Conservation (phyloP, 37 sponge, comb jelly and placozoan genomes). For the Hormiphora californensis region DNA sequence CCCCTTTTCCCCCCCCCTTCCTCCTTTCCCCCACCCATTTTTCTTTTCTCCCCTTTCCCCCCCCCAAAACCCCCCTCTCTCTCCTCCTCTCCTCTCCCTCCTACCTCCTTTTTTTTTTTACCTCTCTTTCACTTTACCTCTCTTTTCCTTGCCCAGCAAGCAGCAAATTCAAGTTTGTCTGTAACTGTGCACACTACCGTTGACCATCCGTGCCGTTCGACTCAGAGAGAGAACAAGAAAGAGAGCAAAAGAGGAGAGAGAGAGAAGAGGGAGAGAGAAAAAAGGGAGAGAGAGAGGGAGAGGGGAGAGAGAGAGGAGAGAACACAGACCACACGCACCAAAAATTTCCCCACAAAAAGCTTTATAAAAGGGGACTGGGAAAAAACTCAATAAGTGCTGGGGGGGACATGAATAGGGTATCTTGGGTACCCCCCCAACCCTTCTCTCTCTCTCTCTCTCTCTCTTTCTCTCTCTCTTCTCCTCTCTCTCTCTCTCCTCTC, state of each 20-base stretch:
- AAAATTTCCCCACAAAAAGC: too few species aligned
- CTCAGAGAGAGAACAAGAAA: background rate
- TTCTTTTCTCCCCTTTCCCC: background rate
- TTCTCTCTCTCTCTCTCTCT: background rate
- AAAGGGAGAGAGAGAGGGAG: background rate
- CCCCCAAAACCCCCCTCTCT: background rate
- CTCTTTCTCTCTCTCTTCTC: background rate
- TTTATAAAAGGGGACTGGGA: too few species aligned
- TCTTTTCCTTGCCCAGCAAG: background rate
- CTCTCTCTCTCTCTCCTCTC: background rate
- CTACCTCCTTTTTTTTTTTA: background rate
- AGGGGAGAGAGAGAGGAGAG: background rate
- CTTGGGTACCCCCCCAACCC: background rate
- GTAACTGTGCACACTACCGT: background rate
- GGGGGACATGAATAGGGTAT: background rate
- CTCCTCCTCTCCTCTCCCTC: background rate
- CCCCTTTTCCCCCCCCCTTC: constrained; percentile 1
- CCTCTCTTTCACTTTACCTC: background rate
- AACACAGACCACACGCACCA: background rate
- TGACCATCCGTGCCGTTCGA: background rate
- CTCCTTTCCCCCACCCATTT: background rate
- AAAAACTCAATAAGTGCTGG: background rate
- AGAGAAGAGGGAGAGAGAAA: background rate
- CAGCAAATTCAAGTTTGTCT: background rate
- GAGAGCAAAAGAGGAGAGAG: background rate